These are phyloP conservation scores for Ormyrus labotus DNA, from an alignment of 2,888 invertebrate genomes.

Conservation along the genomic window DNA sequence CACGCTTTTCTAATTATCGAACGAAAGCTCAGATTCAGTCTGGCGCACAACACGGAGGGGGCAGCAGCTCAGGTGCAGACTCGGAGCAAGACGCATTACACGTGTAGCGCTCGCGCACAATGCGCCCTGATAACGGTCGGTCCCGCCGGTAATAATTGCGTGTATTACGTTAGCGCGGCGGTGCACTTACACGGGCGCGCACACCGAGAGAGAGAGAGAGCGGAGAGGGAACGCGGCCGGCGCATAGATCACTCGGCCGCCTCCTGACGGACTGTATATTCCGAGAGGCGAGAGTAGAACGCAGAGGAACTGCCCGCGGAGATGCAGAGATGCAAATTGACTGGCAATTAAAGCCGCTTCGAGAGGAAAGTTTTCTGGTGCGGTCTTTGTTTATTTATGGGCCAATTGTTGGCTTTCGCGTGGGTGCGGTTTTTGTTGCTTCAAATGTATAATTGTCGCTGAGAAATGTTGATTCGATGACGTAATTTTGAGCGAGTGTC, in stretches of 20 bases:
- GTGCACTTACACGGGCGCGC: neutral
- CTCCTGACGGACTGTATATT: constrained; percentile 23
- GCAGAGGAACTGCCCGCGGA: no score
- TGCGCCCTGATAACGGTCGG: constrained; percentile 27
- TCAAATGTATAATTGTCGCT: no score
- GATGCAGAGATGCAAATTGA: constrained; percentile 23
- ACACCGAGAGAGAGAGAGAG: neutral
- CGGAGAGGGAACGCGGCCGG: constrained; percentile 4
- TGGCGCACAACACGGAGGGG: constrained; percentile 30
- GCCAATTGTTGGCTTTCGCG: no score
- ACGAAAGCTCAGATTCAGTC: no score
- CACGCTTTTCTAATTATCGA: no score
- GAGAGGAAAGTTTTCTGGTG: neutral
- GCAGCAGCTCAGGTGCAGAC: constrained; percentile 55
- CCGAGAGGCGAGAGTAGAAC: neutral
- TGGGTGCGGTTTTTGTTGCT: no score
- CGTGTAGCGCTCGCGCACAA: neutral
- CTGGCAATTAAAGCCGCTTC: constrained; percentile 12
- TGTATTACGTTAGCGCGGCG: constrained; percentile 67
- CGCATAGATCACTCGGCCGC: constrained; percentile 28
- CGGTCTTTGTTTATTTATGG: no score
- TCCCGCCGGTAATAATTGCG: constrained; percentile 67
- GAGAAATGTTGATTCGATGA: no score
- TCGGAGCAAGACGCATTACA: constrained; percentile 7
- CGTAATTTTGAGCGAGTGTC: no score